Conservation (phyloP, 2,888 invertebrate species). For the Peribatodes rhomboidaria region DNA sequence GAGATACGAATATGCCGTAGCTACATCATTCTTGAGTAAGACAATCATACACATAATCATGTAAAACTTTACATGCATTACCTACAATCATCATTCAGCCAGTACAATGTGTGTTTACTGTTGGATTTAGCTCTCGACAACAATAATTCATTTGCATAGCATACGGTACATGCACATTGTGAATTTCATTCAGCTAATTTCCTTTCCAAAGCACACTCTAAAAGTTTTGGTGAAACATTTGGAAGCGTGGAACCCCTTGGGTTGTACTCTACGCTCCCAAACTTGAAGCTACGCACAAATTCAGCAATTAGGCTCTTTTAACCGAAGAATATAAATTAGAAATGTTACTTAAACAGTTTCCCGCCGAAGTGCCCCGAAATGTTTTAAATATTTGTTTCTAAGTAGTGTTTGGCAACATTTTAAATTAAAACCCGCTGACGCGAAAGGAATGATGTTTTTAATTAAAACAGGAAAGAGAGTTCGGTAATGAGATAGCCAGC, state of each 20-base stretch:
- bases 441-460: slow-evolving; percentile 43
- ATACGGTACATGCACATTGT: not conserved
- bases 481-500: slow-evolving; percentile 41
- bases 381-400: slow-evolving; percentile 33
- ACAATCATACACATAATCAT: too few relatives aligned
- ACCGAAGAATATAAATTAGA: slow-evolving; percentile 34
- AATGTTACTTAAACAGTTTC: slow-evolving; percentile 24
- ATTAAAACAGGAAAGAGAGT: slow-evolving; percentile 38
- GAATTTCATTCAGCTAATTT: not conserved
- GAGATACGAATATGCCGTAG: too few relatives aligned
- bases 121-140: too few relatives aligned
- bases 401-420: slow-evolving; percentile 32
- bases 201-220: not conserved
- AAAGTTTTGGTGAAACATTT: slow-evolving; percentile 10
- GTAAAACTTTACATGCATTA: too few relatives aligned
- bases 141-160: too few relatives aligned
- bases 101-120: too few relatives aligned
- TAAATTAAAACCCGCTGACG: slow-evolving; percentile 42
- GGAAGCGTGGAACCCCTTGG: too few relatives aligned
- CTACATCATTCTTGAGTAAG: too few relatives aligned
- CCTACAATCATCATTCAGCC: too few relatives aligned
- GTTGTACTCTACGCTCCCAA: not conserved
- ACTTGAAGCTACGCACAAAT: slow-evolving; percentile 17
- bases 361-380: slow-evolving; percentile 13
- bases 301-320: slow-evolving; percentile 22